phyloP scores from a whole-genome alignment of 2,888 invertebrate genomes.

The Rhopalosiphum nymphaeae region DNA sequence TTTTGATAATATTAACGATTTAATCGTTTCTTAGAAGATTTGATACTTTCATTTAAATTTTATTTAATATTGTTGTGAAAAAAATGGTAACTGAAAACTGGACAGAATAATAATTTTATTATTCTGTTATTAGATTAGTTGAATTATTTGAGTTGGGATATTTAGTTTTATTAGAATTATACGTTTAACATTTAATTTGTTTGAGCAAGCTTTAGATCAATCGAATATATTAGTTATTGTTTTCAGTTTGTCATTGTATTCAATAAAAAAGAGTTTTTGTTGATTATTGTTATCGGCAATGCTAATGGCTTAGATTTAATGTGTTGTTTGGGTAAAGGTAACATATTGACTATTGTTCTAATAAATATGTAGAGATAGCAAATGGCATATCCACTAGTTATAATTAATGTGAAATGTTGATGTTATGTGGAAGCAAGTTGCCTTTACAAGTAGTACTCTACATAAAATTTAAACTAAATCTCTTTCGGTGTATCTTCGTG shows the following conservation, averaged over 20 bases:
- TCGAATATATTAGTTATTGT: neutral
- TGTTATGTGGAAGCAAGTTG: neutral
- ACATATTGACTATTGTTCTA: neutral
- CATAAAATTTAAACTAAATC: neutral
- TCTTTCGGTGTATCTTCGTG: neutral
- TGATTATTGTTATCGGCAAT: neutral
- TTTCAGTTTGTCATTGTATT: neutral
- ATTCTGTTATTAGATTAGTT: neutral
- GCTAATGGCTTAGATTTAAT: neutral
- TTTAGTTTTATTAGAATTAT: neutral
- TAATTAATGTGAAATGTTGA: neutral
- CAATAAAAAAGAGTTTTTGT: constrained; percentile 3
- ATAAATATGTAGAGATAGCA: neutral
- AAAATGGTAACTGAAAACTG: neutral
- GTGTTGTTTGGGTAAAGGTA: neutral
- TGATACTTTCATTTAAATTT: neutral
- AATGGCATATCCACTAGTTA: neutral
- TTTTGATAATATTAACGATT: neutral
- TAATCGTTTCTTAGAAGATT: neutral
- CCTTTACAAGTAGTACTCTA: neutral
- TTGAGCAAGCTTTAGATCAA: neutral
- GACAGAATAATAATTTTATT: neutral
- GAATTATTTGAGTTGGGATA: neutral
- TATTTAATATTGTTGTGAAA: neutral
- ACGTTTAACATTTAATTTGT: neutral